A percentile compares a stretch with the other conserved stretches of the same genome.
These are phyloP conservation scores for Nycticebus coucang DNA, from an alignment of 2,113 vertebrate species.

Conservation along the genomic window DNA sequence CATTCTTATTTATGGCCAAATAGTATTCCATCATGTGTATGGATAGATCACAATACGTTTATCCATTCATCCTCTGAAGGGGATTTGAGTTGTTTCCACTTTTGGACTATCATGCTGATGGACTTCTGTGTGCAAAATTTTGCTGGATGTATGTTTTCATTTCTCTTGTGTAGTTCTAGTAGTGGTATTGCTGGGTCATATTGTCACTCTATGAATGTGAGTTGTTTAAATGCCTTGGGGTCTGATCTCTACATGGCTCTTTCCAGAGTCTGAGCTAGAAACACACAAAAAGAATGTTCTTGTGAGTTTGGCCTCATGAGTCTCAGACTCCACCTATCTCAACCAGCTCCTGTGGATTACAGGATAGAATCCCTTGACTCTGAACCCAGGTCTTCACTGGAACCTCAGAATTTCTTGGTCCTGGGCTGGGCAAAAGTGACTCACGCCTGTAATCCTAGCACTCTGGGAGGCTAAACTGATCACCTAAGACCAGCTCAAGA, in stretches of 20 bases:
- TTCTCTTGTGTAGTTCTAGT: not conserved
- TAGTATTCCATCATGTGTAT: not conserved
- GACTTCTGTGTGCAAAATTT: not conserved
- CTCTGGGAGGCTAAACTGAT: no score
- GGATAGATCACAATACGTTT: not conserved
- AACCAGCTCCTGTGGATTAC: not conserved
- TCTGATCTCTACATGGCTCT: not conserved
- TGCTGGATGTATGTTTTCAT: not conserved
- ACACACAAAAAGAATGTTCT: not conserved
- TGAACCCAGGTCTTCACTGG: not conserved
- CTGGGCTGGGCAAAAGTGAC: no score
- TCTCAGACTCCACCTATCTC: not conserved
- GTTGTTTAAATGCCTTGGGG: not conserved
- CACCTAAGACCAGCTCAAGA: no score
- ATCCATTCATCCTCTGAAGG: not conserved
- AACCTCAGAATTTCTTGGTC: not conserved
- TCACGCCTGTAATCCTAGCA: no score
- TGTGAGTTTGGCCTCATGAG: not conserved
- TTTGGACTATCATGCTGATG: not conserved
- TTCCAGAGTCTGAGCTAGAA: not conserved
- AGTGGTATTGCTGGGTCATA: not conserved
- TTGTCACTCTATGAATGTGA: not conserved
- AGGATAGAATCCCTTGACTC: not conserved
- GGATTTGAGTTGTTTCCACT: not conserved
- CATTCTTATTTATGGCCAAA: not conserved